A percentile compares a stretch with the other conserved stretches of the same genome.
Evolutionary conservation across 2,797 vertebrate species (phyloP).

Genomic region (Rhinichthys osculus): DNA sequence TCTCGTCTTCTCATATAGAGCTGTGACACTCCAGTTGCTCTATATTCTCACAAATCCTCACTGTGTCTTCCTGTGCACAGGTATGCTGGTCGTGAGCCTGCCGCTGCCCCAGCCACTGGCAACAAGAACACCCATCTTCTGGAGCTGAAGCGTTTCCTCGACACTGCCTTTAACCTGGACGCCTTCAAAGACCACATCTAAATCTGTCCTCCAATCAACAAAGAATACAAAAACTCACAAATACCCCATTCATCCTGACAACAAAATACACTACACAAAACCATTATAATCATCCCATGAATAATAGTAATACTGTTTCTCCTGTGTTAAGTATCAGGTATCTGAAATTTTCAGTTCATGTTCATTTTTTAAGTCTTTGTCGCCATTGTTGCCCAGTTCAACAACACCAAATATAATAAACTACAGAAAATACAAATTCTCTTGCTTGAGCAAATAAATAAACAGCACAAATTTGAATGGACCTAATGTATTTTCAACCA

Average conservation of each 20-base stretch:
- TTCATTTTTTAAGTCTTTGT: slow-evolving; percentile 5
- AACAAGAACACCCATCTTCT: slow-evolving; percentile 87
- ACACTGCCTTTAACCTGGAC: slow-evolving; percentile 81
- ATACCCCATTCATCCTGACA: slow-evolving; percentile 20
- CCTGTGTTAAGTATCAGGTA: neutral
- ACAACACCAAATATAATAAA: neutral
- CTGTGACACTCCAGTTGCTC: neutral
- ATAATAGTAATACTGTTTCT: neutral
- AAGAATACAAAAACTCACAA: slow-evolving; percentile 19
- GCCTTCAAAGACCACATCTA: slow-evolving; percentile 66
- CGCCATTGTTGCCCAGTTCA: neutral
- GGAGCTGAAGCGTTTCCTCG: slow-evolving; percentile 85
- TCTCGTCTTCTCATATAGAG: neutral
- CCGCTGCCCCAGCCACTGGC: slow-evolving; percentile 86
- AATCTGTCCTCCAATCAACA: slow-evolving; percentile 22
- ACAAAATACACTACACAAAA: slow-evolving; percentile 12
- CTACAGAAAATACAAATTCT: neutral
- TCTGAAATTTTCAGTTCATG: neutral
- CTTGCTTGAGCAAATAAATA: neutral
- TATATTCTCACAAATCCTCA: neutral
- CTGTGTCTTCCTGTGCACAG: slow-evolving; percentile 63
- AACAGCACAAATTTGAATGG: slow-evolving; percentile 11
- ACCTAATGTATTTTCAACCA: slow-evolving; percentile 38
- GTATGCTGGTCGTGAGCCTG: slow-evolving; percentile 86
- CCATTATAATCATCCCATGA: neutral